These are phyloP conservation scores for Rotaria magnacalcarata DNA, from an alignment of 2,888 invertebrate species.

Conservation along the genomic window DNA sequence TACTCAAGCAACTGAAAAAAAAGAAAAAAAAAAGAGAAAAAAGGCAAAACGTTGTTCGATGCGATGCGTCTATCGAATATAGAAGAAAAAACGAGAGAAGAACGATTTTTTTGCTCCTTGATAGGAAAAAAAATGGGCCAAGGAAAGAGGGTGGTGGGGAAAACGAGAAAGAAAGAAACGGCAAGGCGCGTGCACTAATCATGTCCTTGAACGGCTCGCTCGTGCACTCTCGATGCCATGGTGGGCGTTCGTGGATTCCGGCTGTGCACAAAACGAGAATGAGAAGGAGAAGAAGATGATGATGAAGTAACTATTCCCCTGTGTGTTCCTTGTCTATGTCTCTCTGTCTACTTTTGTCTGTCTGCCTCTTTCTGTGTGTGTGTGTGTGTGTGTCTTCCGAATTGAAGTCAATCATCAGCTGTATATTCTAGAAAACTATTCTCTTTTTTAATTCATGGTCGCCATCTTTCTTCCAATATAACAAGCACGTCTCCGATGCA, in stretches of 20 bases:
- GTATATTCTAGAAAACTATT: conserved; percentile 19
- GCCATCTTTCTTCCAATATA: not conserved
- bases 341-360: not conserved
- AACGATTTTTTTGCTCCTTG: conserved; percentile 7
- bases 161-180: not conserved
- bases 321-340: not conserved
- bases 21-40: not conserved
- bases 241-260: conserved; percentile 22
- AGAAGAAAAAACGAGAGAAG: not conserved
- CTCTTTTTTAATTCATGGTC: conserved; percentile 1
- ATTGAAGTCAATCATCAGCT: conserved; percentile 33
- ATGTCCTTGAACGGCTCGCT: conserved; percentile 26
- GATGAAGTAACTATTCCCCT: conserved; percentile 13
- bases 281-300: conserved; percentile 9
- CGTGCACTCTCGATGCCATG: conserved; percentile 9
- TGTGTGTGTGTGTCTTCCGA: not conserved
- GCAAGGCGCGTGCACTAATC: conserved; percentile 29
- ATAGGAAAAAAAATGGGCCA: not conserved
- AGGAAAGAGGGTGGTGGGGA: not conserved
- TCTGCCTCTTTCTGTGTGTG: not conserved
- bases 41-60: not conserved
- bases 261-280: conserved; percentile 27
- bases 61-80: not conserved
- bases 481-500: not conserved
- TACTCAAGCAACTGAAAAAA: not conserved